phyloP scores from a whole-genome alignment of 2,797 vertebrate genomes.

The Gymnoscopelus microlampas region DNA sequence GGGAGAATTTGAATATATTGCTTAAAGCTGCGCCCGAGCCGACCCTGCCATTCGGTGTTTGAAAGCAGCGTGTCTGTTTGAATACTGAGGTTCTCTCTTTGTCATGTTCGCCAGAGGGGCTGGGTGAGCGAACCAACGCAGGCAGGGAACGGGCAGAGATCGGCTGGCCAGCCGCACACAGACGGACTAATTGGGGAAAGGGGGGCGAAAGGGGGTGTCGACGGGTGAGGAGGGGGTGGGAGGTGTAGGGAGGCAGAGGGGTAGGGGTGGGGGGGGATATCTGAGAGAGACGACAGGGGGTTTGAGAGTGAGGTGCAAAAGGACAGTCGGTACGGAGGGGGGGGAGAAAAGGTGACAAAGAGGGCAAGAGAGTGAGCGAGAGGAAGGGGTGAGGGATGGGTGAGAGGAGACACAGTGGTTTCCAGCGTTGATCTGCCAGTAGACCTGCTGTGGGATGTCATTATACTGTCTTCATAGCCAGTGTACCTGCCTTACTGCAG shows the following conservation, averaged over 20 bases:
- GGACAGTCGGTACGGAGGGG: constrained; percentile 69
- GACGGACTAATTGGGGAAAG: constrained; percentile 85
- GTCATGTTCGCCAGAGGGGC: constrained; percentile 82
- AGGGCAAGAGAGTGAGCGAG: constrained; percentile 58
- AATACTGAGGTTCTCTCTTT: constrained; percentile 80
- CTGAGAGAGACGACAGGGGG: constrained; percentile 73
- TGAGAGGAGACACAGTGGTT: constrained; percentile 73
- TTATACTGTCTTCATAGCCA: constrained; percentile 59
- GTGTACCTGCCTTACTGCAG: constrained; percentile 43
- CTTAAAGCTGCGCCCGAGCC: constrained; percentile 81
- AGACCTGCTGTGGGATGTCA: constrained; percentile 81
- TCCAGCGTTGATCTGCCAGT: constrained; percentile 87
- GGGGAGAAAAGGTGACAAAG: constrained; percentile 64
- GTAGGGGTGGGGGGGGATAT: constrained; percentile 59
- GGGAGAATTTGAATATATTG: constrained; percentile 82
- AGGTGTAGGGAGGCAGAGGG: not conserved
- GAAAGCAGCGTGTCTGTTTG: constrained; percentile 79
- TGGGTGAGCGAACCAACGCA: constrained; percentile 79
- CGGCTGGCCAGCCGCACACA: constrained; percentile 76
- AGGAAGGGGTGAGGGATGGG: constrained; percentile 79
- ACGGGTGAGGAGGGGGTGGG: constrained; percentile 59
- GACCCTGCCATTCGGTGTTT: constrained; percentile 80
- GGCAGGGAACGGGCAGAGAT: constrained; percentile 76
- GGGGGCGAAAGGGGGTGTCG: constrained; percentile 55
- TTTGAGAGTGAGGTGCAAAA: constrained; percentile 73